A percentile compares a stretch with the other conserved stretches of the same genome.
These are phyloP conservation scores for Lamproptera curius DNA, from an alignment of 2,888 invertebrate genomes.

Conservation along the genomic window DNA sequence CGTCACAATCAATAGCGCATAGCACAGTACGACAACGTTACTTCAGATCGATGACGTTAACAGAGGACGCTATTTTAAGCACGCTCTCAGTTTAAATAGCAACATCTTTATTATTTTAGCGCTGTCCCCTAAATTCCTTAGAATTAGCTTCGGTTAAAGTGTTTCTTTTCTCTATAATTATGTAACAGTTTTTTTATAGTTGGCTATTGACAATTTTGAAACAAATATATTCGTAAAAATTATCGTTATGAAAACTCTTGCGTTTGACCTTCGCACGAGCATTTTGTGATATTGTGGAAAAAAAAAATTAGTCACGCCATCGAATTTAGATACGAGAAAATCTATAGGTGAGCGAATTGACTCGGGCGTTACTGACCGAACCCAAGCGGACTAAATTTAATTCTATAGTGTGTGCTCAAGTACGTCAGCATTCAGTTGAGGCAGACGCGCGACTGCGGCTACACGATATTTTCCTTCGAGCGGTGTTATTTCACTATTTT, in stretches of 20 bases:
- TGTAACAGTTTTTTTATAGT: slow-evolving; percentile 4
- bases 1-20: slow-evolving; percentile 40
- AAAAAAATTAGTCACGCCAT: slow-evolving; percentile 6
- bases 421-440: slow-evolving; percentile 67
- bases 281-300: slow-evolving; percentile 1
- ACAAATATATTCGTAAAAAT: slow-evolving; percentile 7
- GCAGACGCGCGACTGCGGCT: slow-evolving; percentile 58
- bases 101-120: slow-evolving; percentile 65
- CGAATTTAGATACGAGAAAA: slow-evolving; percentile 29
- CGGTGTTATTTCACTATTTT: slow-evolving; percentile 41
- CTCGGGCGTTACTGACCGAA: slow-evolving; percentile 43
- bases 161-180: slow-evolving; percentile 11
- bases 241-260: not conserved
- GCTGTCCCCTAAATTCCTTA: slow-evolving; percentile 54
- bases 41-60: slow-evolving; percentile 53
- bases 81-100: slow-evolving; percentile 59
- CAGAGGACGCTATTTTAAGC: slow-evolving; percentile 55
- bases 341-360: slow-evolving; percentile 27
- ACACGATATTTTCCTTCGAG: slow-evolving; percentile 53
- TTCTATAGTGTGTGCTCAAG: slow-evolving; percentile 46
- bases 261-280: slow-evolving; percentile 1
- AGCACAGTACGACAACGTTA: slow-evolving; percentile 47
- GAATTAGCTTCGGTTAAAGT: slow-evolving; percentile 36
- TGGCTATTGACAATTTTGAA: not conserved
- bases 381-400: slow-evolving; percentile 60